Evolutionary conservation across 2,797 vertebrate species (phyloP).

Genomic region (Epinephelus awoara): DNA sequence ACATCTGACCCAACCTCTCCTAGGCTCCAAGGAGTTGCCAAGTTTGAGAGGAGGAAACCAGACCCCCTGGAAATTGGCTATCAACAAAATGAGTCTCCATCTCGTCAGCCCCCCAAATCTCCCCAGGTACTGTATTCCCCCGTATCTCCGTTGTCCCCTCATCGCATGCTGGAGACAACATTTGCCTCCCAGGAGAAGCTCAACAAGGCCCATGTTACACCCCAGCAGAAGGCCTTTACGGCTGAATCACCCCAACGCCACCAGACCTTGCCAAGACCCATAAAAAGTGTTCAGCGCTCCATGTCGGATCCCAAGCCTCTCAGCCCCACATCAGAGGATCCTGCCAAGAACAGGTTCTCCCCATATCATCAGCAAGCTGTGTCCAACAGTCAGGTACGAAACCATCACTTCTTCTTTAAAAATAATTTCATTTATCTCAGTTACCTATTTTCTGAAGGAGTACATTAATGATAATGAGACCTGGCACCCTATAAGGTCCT

Average conservation of each 20-base stretch:
- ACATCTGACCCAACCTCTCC: conserved; percentile 83
- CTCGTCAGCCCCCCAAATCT: conserved; percentile 96
- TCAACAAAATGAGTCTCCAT: conserved; percentile 90
- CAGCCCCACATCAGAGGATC: conserved; percentile 97
- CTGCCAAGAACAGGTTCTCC: conserved; percentile 94
- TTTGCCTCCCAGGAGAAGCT: conserved; percentile 97
- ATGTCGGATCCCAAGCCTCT: conserved; percentile 99
- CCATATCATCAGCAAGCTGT: conserved; percentile 94
- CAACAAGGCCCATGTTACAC: conserved; percentile 98
- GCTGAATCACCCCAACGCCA: conserved; percentile 92
- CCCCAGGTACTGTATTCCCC: conserved; percentile 99
- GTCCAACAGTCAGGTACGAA: conserved; percentile 93
- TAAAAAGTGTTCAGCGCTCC: conserved; percentile 98
- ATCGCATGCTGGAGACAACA: conserved; percentile 95
- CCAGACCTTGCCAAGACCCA: conserved; percentile 95
- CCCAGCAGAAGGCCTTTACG: conserved; percentile 97
- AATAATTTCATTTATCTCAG: neutral
- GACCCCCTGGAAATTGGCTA: conserved; percentile 98
- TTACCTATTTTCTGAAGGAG: neutral
- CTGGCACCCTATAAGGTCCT: too few species aligned
- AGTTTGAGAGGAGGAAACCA: conserved; percentile 97
- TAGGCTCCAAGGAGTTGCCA: conserved; percentile 89
- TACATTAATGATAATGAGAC: neutral
- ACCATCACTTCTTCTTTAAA: conserved; percentile 29
- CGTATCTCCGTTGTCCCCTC: conserved; percentile 96